A percentile compares a stretch with the other conserved stretches of the same genome.
These are phyloP conservation scores for Sebastes diploproa DNA, from an alignment of 2,797 vertebrate genomes.

Conservation along the genomic window DNA sequence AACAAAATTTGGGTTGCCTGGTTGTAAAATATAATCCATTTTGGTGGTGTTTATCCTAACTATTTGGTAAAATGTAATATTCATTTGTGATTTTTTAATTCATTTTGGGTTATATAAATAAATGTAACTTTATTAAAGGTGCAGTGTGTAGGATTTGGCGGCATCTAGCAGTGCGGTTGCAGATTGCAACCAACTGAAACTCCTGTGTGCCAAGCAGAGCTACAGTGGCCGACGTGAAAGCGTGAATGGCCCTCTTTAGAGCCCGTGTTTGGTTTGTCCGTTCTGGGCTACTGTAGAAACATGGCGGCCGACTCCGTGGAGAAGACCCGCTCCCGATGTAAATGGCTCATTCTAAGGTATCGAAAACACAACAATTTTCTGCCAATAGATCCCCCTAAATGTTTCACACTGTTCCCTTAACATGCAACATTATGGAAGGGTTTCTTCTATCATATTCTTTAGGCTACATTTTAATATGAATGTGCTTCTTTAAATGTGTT, in stretches of 20 bases:
- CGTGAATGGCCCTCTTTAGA: rapidly evolving
- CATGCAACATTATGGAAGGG: background rate
- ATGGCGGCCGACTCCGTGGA: no score
- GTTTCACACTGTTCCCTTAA: background rate
- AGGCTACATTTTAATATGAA: background rate
- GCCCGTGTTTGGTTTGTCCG: background rate
- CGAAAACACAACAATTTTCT: background rate
- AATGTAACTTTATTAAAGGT: background rate
- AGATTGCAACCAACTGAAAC: no score
- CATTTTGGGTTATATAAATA: background rate
- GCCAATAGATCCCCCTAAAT: background rate
- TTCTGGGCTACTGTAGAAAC: background rate
- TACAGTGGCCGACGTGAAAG: background rate
- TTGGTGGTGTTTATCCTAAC: no score
- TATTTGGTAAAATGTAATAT: no score
- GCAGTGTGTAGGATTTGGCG: no score
- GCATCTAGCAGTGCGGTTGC: no score
- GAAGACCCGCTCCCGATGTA: background rate
- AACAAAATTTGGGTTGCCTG: no score
- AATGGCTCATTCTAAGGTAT: background rate
- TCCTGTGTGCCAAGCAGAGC: background rate
- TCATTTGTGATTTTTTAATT: background rate
- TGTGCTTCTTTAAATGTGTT: background rate
- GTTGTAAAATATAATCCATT: no score
- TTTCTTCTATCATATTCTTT: background rate